Conservation (phyloP, 1,140 invertebrate genomes). For the Agraylea sexmaculata region DNA sequence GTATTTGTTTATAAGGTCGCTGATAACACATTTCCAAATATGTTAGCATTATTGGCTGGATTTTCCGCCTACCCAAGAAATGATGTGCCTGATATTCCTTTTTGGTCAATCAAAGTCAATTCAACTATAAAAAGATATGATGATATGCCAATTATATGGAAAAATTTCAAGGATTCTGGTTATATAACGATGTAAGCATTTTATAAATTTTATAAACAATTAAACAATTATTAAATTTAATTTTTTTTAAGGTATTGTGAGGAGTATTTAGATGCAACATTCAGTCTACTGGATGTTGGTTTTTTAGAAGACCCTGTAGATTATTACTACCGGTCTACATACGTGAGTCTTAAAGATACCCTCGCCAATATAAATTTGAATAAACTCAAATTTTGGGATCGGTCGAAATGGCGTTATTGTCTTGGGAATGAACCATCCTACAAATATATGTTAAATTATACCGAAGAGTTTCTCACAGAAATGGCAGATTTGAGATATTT, state of each 20-base stretch:
- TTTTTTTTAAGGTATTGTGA: constrained; percentile 17
- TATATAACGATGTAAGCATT: constrained; percentile 42
- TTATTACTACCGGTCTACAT: constrained; percentile 18
- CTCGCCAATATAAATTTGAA: constrained; percentile 13
- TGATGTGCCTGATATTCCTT: constrained; percentile 15
- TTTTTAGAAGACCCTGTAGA: constrained; percentile 18
- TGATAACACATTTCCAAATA: constrained; percentile 58
- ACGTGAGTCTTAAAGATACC: constrained; percentile 14
- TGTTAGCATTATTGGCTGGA: constrained; percentile 49
- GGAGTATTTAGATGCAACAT: constrained; percentile 18
- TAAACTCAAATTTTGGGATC: constrained; percentile 17
- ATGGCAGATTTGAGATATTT: constrained; percentile 19
- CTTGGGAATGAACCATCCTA: constrained; percentile 18
- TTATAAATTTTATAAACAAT: not conserved
- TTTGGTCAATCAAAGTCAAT: constrained; percentile 23
- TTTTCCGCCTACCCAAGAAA: constrained; percentile 18
- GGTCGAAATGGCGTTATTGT: constrained; percentile 19
- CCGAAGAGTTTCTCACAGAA: constrained; percentile 19
- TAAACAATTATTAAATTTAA: not conserved
- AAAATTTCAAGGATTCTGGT: constrained; percentile 42
- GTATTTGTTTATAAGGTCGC: constrained; percentile 38
- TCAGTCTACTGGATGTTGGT: constrained; percentile 16
- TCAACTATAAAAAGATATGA: constrained; percentile 41
- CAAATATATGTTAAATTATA: constrained; percentile 19
- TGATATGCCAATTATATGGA: constrained; percentile 55